Conservation (phyloP, 2,888 invertebrate genomes). For the Nomada hirtipes region DNA sequence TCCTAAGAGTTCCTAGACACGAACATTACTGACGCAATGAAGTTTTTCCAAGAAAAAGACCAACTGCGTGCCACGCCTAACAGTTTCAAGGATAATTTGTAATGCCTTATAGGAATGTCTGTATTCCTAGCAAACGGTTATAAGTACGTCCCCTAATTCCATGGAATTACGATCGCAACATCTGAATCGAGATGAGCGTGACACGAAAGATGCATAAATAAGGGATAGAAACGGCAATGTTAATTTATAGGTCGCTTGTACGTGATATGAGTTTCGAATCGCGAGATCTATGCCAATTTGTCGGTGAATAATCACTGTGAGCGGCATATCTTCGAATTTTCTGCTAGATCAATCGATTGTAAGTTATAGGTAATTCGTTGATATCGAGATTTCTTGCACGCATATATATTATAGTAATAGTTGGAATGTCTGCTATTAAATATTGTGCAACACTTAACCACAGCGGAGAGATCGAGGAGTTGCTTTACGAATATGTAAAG, state of each 20-base stretch:
- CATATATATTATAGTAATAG: no score
- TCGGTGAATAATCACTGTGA: conserved; percentile 13
- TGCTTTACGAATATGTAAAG: background rate
- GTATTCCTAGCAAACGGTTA: background rate
- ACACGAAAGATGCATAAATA: conserved; percentile 29
- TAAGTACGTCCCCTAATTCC: conserved; percentile 2
- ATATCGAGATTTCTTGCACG: conserved; percentile 1
- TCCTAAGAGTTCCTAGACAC: background rate
- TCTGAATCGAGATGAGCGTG: conserved; percentile 7
- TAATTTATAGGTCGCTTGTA: conserved; percentile 14
- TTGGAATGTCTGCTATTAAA: background rate
- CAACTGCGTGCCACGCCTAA: background rate
- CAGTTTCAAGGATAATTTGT: background rate
- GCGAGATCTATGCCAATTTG: conserved; percentile 7
- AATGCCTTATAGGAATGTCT: background rate
- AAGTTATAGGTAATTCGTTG: background rate
- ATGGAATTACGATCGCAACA: conserved; percentile 18
- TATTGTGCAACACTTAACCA: conserved; percentile 1
- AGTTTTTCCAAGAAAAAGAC: background rate
- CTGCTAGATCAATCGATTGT: background rate
- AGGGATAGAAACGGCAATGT: conserved; percentile 20
- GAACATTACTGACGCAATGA: background rate
- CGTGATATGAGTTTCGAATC: conserved; percentile 33
- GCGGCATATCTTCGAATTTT: conserved; percentile 29
- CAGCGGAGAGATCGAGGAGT: background rate